Evolutionary conservation across 2,113 vertebrate genomes (phyloP).

Genomic region (Phyllostomus discolor): DNA sequence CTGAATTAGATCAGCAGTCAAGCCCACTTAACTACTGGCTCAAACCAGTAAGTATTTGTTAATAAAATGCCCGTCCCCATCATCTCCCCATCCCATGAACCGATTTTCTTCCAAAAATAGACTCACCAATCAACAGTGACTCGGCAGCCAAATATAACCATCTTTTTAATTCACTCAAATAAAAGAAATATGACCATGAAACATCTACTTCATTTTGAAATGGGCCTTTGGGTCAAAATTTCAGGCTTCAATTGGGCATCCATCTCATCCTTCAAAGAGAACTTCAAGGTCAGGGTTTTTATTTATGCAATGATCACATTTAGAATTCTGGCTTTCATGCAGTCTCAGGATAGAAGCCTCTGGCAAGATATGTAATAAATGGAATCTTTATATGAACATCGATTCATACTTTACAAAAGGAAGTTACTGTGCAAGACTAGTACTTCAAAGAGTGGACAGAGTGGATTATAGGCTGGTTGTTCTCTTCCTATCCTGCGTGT

Average conservation of each 20-base stretch:
- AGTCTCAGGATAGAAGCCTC: conserved; percentile 34
- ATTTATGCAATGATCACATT: conserved; percentile 33
- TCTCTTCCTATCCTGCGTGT: background rate
- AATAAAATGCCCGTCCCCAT: background rate
- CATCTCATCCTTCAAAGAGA: conserved; percentile 43
- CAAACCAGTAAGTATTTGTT: background rate
- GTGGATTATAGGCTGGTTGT: background rate
- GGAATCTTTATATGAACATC: conserved; percentile 53
- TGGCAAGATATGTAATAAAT: conserved; percentile 40
- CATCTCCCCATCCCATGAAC: background rate
- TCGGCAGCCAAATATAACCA: background rate
- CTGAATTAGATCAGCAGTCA: background rate
- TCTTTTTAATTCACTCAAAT: background rate
- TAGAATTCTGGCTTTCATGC: conserved; percentile 35
- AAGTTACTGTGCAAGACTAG: conserved; percentile 42
- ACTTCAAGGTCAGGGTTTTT: conserved; percentile 7
- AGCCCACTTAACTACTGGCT: background rate
- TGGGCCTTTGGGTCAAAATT: conserved; percentile 32
- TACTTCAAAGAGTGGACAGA: conserved; percentile 39
- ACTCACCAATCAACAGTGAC: background rate
- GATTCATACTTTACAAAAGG: conserved; percentile 56
- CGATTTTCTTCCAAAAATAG: background rate
- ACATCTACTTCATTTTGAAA: conserved; percentile 28
- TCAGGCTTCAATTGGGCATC: background rate
- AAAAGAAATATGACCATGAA: conserved; percentile 20